Evolutionary conservation across 2,888 invertebrate genomes (phyloP).

Genomic region (Agrochola litura): DNA sequence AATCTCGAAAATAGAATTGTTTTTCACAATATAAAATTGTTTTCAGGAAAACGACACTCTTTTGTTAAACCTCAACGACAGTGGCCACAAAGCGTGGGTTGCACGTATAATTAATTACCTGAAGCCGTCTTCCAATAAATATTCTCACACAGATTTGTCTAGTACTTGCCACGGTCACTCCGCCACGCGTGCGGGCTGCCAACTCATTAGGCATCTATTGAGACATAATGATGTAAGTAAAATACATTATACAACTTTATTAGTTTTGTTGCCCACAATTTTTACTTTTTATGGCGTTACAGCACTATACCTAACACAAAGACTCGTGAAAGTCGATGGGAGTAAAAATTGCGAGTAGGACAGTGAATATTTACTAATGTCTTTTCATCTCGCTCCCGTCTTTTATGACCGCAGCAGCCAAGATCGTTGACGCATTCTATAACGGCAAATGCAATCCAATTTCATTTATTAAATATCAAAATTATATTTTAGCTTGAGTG

Average conservation of each 20-base stretch:
- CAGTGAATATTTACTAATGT: not conserved
- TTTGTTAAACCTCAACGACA: conserved; percentile 83
- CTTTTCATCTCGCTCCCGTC: not conserved
- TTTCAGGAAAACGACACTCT: conserved; percentile 82
- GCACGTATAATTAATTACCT: conserved; percentile 95
- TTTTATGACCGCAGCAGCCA: not conserved
- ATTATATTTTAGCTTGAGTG: conserved; percentile 91
- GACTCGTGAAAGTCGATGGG: not conserved
- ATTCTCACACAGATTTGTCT: conserved; percentile 95
- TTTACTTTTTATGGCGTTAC: not conserved
- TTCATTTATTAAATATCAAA: not conserved
- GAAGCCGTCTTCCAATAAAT: conserved; percentile 96
- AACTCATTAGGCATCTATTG: conserved; percentile 94
- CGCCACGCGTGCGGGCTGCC: conserved; percentile 92
- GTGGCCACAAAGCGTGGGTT: conserved; percentile 85
- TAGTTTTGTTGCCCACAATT: not conserved
- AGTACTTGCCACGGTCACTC: conserved; percentile 90
- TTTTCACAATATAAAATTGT: conserved; percentile 26
- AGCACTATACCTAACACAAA: not conserved
- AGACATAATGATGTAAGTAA: conserved; percentile 91
- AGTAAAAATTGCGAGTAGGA: not conserved
- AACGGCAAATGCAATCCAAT: conserved; percentile 2
- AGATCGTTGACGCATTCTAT: not conserved
- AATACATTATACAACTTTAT: not conserved
- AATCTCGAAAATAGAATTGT: not conserved